These are phyloP conservation scores for Palythoa grandiflora DNA, from an alignment of 92 coral and sea anemone species.

Conservation along the genomic window DNA sequence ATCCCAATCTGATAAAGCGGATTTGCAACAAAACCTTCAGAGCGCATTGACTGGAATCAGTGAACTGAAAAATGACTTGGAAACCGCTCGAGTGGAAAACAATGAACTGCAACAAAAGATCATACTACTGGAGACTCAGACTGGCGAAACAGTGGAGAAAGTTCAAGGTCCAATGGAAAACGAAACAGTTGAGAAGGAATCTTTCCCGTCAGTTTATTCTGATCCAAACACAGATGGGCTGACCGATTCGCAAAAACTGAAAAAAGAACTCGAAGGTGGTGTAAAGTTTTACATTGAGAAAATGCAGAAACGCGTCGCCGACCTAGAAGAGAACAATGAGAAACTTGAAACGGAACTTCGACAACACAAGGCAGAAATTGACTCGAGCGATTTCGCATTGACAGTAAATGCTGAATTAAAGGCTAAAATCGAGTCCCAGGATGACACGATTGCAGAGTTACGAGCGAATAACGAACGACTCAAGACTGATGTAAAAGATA, in stretches of 20 bases:
- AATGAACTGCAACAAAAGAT: constrained; percentile 16
- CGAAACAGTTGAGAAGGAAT: constrained; percentile 6
- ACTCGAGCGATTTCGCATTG: constrained; percentile 38
- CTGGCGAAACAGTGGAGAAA: not conserved
- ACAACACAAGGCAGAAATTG: constrained; percentile 47
- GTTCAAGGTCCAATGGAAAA: not conserved
- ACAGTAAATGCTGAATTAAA: constrained; percentile 35
- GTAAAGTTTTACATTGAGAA: constrained; percentile 38
- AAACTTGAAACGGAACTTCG: constrained; percentile 32
- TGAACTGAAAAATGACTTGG: constrained; percentile 31
- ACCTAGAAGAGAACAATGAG: constrained; percentile 42
- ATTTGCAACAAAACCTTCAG: constrained; percentile 22
- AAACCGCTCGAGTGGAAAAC: constrained; percentile 27
- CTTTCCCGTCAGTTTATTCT: constrained; percentile 32
- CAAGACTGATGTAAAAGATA: constrained; percentile 35
- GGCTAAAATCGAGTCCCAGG: constrained; percentile 44
- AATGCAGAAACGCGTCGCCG: constrained; percentile 40
- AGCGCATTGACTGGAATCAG: constrained; percentile 17
- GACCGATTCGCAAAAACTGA: constrained; percentile 9
- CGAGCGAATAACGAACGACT: constrained; percentile 38
- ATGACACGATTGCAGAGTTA: constrained; percentile 25
- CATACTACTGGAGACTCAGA: constrained; percentile 1
- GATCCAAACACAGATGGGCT: constrained; percentile 17
- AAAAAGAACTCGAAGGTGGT: constrained; percentile 46
- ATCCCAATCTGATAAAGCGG: not conserved